Base-by-base conservation (phyloP, 2,797 vertebrate species). In the Melanotaenia maccullochi region DNA sequence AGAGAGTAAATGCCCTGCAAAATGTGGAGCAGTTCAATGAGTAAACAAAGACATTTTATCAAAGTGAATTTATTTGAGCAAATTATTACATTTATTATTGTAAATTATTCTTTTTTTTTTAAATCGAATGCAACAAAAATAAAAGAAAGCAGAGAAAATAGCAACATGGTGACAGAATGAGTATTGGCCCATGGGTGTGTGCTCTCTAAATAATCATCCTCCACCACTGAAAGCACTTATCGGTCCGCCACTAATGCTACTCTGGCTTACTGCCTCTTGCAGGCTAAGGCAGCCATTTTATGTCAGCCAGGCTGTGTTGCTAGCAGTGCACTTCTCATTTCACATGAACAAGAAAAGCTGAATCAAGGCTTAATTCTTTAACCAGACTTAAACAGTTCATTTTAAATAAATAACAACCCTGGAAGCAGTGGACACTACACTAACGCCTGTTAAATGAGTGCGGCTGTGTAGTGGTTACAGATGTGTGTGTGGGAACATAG, bases 241-340 rank as follows among this genome's bases (percentile, higher is more conserved):
- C 42, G 4, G 42, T 47, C 1, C 9, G 44, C 28, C 25, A 12
- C 60, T 49, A 49, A 28, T 51, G 78, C 85, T 79, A 74, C 82
- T 78, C 83, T 65, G 74, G 72, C 79, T 87, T 86, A 68, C 78
- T 84, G 83, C 84, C 75, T 87, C 78, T 74, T 80, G 79, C 76
- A 83, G 75, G 77, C 81, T 63, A 63, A 82, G 73, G 90, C 90
- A 85, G 90, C 88, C 90, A 93, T 91, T 93, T 93, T 93, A 89
- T 89, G 82, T 89, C 82, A 82, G 81, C 75, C 76, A 44, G 76
- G 55, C 52, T 82, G 62, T 62, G 78, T 76, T 79, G 66, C 57
- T 63, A 18, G 68, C 74, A 79, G 67, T 28, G 78, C 57, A 57
- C 40, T 65, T 82, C 79, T 83, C 60, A 73, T 24, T 66, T 69